phyloP scores from a whole-genome alignment of 2,797 vertebrate genomes.

The Catharus ustulatus region DNA sequence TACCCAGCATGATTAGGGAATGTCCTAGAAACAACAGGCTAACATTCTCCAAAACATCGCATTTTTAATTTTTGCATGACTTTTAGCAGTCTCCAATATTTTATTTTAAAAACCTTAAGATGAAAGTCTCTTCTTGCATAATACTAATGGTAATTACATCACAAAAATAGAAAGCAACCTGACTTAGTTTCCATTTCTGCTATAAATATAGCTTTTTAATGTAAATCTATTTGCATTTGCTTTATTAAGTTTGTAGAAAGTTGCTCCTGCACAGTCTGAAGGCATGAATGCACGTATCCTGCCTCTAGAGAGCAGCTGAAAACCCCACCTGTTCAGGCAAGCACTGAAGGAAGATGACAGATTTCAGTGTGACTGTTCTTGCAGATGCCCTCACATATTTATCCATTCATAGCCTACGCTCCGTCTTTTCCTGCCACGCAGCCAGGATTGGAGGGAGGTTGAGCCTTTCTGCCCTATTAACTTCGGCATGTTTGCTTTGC shows the following conservation, averaged over 20 bases:
- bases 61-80: not conserved
- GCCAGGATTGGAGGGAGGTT: not conserved
- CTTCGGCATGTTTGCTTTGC: constrained; percentile 69
- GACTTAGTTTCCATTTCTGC: constrained; percentile 13
- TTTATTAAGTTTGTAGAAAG: not conserved
- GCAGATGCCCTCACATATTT: not conserved
- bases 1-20: not conserved
- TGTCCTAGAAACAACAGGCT: not conserved
- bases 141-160: not conserved
- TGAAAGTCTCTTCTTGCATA: not conserved
- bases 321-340: not conserved
- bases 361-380: not conserved
- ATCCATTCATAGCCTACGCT: not conserved
- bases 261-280: not conserved
- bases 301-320: not conserved
- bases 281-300: not conserved
- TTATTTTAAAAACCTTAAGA: not conserved
- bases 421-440: not conserved
- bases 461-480: constrained; percentile 67
- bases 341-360: not conserved
- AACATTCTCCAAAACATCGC: not conserved
- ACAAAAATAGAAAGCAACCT: not conserved
- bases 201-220: constrained; percentile 6
- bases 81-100: not conserved
- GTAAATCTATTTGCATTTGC: not conserved